These are phyloP conservation scores for Hippocampus mohnikei DNA, from an alignment of 2,113 vertebrate genomes.

Conservation along the genomic window DNA sequence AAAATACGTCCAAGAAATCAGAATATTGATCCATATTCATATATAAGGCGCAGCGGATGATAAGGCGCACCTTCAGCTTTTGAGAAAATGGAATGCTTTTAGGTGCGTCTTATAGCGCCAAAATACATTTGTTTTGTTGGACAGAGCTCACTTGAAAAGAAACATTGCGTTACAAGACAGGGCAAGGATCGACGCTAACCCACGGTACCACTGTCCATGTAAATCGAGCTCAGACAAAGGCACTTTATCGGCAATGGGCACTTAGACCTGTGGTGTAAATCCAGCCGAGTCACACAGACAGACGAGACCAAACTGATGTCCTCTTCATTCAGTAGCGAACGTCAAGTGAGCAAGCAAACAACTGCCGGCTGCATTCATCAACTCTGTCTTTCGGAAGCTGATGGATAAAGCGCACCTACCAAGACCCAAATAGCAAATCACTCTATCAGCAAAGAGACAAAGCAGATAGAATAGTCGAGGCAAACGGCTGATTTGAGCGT, in stretches of 20 bases:
- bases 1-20: too few species aligned
- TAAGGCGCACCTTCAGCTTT: too few species aligned
- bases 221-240: neutral
- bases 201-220: neutral
- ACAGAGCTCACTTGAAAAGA: too few species aligned
- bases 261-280: neutral
- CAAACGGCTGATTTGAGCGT: constrained; percentile 25
- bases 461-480: constrained; percentile 17
- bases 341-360: constrained; percentile 28
- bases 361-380: constrained; percentile 21
- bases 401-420: constrained; percentile 32
- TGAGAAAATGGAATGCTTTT: too few species aligned
- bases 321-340: constrained; percentile 12
- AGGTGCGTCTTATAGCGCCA: too few species aligned
- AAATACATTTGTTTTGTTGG: too few species aligned
- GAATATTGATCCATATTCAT: too few species aligned
- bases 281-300: constrained; percentile 2
- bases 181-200: too few species aligned
- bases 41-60: too few species aligned
- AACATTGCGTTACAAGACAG: too few species aligned
- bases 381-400: constrained; percentile 33
- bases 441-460: constrained; percentile 25
- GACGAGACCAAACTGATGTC: constrained; percentile 12
- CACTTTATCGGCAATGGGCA: neutral
- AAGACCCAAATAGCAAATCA: constrained; percentile 36